Base-by-base conservation (phyloP, 2,888 invertebrate genomes). In the Morpho helenor region DNA sequence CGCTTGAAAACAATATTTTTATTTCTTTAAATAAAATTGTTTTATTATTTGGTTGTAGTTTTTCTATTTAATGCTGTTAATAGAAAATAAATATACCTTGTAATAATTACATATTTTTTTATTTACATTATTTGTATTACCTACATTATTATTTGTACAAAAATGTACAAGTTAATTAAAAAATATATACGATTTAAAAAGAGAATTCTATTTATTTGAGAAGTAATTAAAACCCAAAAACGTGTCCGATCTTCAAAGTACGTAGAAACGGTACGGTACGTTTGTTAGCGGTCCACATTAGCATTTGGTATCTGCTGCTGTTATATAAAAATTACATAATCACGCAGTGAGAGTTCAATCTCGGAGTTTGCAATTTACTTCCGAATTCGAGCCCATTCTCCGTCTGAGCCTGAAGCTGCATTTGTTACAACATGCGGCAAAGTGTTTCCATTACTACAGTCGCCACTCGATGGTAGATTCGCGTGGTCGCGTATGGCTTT, bases 391-490 rank as follows among this genome's bases (percentile, higher is more conserved):
- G 75, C 73, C 71, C 72, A 72, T 66, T 60, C 56, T 51, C 42
- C 59, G 57, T 60, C 64, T 58, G 55, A 59, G 64, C 64, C 66
- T 63, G 63, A 65, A 66, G 66, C 63, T 68, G 71, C 65, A 67
- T 64, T 68, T 53, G 56, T 72, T 71, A 72, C 71, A 70, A 71
- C 57, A 64, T 66, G 66, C 65, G 60, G 65, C 61, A 63, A 65
- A 65, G 56, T 66, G 66, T 64, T 57, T 61, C 63, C 63, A 61
- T 66, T 64, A 61, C 70, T 72, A 76, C 87, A 88, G 87, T 88
- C 81, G 77, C 81, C 83, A 81, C 66, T 73, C 62, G 76, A 71
- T 82, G 82, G 83, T 80, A 74, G 82, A 74, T 78, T 82, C 77
- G 84, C 76, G 82, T 79, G 74, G 82, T 77, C 86, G 89, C 75